Base-by-base conservation (phyloP, 2,888 invertebrate species). In the Lasioglossum morio region DNA sequence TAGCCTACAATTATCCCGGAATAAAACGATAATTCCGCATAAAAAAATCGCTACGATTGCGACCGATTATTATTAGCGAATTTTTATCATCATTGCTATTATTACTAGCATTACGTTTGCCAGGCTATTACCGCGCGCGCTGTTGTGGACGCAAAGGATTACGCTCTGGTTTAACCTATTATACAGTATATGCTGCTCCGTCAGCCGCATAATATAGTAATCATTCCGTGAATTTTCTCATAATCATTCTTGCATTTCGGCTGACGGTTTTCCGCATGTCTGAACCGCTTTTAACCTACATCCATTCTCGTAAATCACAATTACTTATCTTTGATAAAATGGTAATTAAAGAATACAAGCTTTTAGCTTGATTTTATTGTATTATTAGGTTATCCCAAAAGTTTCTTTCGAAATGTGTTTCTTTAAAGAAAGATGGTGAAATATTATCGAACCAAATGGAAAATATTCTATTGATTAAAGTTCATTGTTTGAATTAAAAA, bases 1-100 rank as follows among this genome's bases (percentile, higher is more conserved):
- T 23, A 30, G 43, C 40, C 30, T 43, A 7, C 27, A 19, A 76
- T 76, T 76, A 76, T 30, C 43, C 30, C 16, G 27, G 57, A n/a
- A 53, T 19, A 70, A 43, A 30, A 48, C 43, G 78, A 82, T 79
- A 70, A 79, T 82, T 40, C 23, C 30, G 63, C 46, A 16, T 30
- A 23, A 30, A 73, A 46, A 72, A 79, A 81, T 81, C 63, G 77
- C 66, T 37, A 77, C 75, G 53, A 72, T 75, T 53, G 30, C 27
- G 8, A 27, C 73, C 57, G 27, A 23, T 91, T 87, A 89, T 92
- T 90, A 89, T 91, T 88, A 89, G 16, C 63, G 27, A 27, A 60
- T 27, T 60, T 60, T 60, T 60, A 19, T 3, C 69, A 12, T 23
- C 34, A 8, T 34, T 19, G 23, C 89, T 90, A 84, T 91, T 86